phyloP scores from a whole-genome alignment of 92 coral and sea anemone species.

The Zoanthus sociatus region DNA sequence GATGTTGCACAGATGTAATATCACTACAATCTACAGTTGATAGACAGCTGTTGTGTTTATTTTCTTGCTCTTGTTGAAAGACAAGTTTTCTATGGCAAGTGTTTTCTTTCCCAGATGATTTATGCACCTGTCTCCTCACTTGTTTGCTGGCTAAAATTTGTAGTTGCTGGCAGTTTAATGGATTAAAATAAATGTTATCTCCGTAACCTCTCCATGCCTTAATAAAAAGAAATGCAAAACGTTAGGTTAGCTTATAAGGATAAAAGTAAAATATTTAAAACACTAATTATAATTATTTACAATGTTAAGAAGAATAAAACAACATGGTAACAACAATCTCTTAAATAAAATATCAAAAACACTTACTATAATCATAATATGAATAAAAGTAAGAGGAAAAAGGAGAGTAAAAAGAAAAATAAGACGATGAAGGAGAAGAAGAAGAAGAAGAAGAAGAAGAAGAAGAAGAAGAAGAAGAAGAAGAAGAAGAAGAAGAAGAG shows the following conservation, averaged over 20 bases:
- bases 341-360: too few species aligned
- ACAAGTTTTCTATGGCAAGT: constrained; percentile 51
- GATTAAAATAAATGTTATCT: constrained; percentile 85
- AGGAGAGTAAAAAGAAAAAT: too few species aligned
- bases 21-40: background rate
- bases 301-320: too few species aligned
- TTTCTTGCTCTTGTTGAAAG: constrained; percentile 36
- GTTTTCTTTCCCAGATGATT: background rate
- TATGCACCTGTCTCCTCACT: constrained; percentile 32
- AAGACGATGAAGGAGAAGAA: too few species aligned
- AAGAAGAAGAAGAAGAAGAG: too few species aligned
- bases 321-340: too few species aligned
- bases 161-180: constrained; percentile 74
- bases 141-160: constrained; percentile 61
- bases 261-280: background rate
- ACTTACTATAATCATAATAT: too few species aligned
- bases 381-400: too few species aligned
- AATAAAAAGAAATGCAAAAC: background rate
- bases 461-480: too few species aligned
- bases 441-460: too few species aligned
- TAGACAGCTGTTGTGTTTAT: background rate
- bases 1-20: background rate
- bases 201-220: constrained; percentile 88
- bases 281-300: too few species aligned
- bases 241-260: background rate